phyloP scores from a whole-genome alignment of 2,888 invertebrate species.

The Sinelater perroti region DNA sequence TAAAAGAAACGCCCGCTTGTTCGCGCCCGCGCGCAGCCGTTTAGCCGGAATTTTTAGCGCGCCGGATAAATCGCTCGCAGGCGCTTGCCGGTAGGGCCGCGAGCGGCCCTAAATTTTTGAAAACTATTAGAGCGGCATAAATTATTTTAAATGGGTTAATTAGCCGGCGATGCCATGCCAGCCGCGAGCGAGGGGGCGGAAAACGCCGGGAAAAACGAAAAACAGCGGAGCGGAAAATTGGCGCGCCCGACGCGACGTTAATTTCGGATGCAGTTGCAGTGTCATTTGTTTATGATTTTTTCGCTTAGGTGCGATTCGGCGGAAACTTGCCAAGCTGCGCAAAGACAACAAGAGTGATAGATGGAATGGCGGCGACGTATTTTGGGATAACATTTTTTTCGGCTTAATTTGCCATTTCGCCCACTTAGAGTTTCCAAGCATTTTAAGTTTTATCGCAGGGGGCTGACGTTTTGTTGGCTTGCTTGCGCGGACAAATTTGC shows the following conservation, averaged over 20 bases:
- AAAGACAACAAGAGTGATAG: background rate
- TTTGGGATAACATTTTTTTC: conserved; percentile 1
- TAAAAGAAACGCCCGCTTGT: conserved; percentile 9
- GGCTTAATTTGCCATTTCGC: background rate
- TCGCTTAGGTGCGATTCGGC: background rate
- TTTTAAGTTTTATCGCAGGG: background rate
- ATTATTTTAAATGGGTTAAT: conserved; percentile 20
- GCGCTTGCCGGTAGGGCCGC: background rate
- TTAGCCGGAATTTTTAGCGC: too few species aligned
- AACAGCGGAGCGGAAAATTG: conserved; percentile 13
- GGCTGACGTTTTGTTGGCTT: conserved; percentile 1
- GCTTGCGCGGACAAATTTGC: background rate
- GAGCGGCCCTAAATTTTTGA: conserved; percentile 2
- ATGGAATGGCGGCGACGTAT: background rate
- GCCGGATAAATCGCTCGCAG: conserved; percentile 1
- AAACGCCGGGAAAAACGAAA: conserved; percentile 11
- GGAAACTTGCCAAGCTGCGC: conserved; percentile 4
- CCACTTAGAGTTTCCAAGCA: background rate
- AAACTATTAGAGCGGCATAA: conserved; percentile 15
- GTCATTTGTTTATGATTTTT: conserved; percentile 10
- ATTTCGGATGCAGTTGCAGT: conserved; percentile 6
- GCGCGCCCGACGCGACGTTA: background rate
- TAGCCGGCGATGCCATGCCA: conserved; percentile 17
- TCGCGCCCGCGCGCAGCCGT: too few species aligned
- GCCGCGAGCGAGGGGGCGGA: conserved; percentile 12